A percentile compares a stretch with the other conserved stretches of the same genome.
phyloP scores from a whole-genome alignment of 1,140 invertebrate genomes.

The Euborellia annulipes region DNA sequence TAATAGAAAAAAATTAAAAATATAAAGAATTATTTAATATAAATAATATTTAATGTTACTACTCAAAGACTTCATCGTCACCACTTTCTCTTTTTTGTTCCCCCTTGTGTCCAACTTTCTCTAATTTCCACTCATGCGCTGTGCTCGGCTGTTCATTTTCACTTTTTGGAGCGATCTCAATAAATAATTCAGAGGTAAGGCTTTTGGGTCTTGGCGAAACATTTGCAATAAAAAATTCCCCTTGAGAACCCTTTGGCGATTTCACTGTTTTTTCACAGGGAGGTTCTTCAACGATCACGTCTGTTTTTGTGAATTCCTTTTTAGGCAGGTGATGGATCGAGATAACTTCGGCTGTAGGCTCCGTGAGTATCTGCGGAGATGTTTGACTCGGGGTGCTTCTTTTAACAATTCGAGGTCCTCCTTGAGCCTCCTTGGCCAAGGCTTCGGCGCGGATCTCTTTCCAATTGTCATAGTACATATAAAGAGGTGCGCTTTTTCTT shows the following conservation, averaged over 20 bases:
- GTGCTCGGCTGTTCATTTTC: neutral
- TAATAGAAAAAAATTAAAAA: too few species aligned
- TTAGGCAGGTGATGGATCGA: neutral
- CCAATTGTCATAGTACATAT: neutral
- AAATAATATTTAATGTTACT: too few species aligned
- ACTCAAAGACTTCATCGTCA: constrained; percentile 9
- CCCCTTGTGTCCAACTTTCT: neutral
- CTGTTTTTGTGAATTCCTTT: neutral
- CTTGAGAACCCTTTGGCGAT: neutral
- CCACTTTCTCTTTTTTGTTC: constrained; percentile 7
- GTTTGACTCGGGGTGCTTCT: too few species aligned
- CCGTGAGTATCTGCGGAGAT: too few species aligned
- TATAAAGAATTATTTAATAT: too few species aligned
- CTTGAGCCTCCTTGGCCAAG: too few species aligned
- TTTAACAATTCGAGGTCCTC: too few species aligned
- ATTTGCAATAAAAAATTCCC: constrained; percentile 21
- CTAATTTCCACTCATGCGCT: neutral
- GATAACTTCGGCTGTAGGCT: too few species aligned
- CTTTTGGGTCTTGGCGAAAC: constrained; percentile 7
- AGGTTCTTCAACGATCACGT: neutral
- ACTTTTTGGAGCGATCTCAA: too few species aligned
- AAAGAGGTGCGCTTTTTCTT: neutral
- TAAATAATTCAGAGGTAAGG: too few species aligned
- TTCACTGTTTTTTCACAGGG: neutral
- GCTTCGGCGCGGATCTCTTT: neutral